phyloP scores from a whole-genome alignment of 2,888 invertebrate genomes.

The Archaeoteleia sp. region DNA sequence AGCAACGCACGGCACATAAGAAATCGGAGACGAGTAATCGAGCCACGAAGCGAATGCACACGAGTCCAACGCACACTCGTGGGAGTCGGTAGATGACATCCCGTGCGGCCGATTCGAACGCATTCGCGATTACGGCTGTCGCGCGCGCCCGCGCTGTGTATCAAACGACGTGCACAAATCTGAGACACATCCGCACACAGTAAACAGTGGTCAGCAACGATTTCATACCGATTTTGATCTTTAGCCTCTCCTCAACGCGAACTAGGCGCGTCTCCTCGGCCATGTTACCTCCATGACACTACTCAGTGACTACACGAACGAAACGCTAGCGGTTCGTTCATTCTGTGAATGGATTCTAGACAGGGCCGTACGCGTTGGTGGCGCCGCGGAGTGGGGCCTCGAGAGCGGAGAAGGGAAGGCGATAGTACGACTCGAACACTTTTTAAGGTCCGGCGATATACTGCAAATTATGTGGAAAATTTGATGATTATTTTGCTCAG shows the following conservation, averaged over 20 bases:
- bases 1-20: too few species aligned
- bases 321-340: slow-evolving; percentile 52
- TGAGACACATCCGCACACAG: not conserved
- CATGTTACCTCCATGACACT: slow-evolving; percentile 91
- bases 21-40: too few species aligned
- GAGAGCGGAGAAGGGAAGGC: not conserved
- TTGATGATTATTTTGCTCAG: too few species aligned
- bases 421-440: not conserved
- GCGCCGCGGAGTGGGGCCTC: not conserved
- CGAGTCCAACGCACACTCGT: slow-evolving; percentile 31
- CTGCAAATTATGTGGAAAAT: too few species aligned
- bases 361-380: slow-evolving; percentile 34
- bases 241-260: slow-evolving; percentile 93
- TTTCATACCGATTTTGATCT: slow-evolving; percentile 92
- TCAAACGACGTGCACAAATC: not conserved
- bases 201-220: not conserved
- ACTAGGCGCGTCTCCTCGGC: slow-evolving; percentile 93
- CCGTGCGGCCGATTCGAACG: slow-evolving; percentile 44
- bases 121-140: slow-evolving; percentile 30
- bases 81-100: slow-evolving; percentile 60
- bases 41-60: too few species aligned
- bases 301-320: slow-evolving; percentile 53
- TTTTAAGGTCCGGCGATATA: not conserved
- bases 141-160: slow-evolving; percentile 2
- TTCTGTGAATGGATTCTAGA: slow-evolving; percentile 50